Evolutionary conservation across 2,113 vertebrate genomes (phyloP).

Genomic region (Psephotus haematonotus): DNA sequence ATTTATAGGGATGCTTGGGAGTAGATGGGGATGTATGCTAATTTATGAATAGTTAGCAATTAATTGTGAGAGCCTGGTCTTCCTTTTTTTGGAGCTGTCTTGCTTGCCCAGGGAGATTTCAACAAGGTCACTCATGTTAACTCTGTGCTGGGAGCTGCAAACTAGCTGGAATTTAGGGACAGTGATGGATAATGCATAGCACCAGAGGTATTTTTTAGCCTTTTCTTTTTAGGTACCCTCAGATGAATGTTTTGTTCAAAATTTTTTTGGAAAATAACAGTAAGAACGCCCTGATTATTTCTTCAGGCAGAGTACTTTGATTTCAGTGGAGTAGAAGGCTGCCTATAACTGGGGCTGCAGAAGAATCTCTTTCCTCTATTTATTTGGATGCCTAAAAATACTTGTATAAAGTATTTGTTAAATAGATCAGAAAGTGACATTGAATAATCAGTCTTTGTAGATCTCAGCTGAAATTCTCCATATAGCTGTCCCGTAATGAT

Average conservation of each 20-base stretch:
- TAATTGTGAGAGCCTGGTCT: background rate
- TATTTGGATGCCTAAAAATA: background rate
- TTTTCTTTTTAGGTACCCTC: background rate
- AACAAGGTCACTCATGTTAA: background rate
- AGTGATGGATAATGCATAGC: background rate
- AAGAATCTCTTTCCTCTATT: background rate
- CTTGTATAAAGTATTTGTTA: background rate
- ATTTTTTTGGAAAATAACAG: background rate
- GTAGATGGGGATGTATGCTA: background rate
- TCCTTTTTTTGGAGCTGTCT: slow-evolving; percentile 16
- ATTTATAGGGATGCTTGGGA: background rate
- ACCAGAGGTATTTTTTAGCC: background rate
- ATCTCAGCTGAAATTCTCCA: background rate
- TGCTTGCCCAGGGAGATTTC: slow-evolving; percentile 15
- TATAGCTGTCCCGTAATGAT: background rate
- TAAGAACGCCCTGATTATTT: background rate
- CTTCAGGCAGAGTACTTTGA: background rate
- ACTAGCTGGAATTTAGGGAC: background rate
- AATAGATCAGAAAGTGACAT: background rate
- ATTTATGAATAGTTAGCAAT: slow-evolving; percentile 41
- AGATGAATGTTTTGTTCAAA: background rate
- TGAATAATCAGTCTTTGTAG: background rate
- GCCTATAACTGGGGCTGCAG: background rate
- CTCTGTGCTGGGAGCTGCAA: background rate
- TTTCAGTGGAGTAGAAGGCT: background rate